Evolutionary conservation across 1,140 invertebrate genomes (phyloP).

Genomic region (Paracyclopina nana): DNA sequence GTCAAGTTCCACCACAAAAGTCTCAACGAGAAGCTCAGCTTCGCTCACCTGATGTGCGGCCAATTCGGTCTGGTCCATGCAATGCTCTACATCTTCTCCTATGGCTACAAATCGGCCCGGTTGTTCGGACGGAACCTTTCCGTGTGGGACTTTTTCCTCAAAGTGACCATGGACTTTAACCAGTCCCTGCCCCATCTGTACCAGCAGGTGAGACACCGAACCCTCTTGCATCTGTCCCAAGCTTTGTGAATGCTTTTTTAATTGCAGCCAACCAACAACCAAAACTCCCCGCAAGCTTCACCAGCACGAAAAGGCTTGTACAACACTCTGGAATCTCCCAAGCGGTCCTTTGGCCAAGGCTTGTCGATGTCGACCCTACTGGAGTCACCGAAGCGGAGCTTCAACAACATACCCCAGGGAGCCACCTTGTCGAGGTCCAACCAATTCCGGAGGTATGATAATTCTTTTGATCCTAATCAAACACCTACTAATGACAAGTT

Average conservation of each 20-base stretch:
- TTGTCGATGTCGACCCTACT: not conserved
- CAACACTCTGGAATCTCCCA: not conserved
- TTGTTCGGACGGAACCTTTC: conserved; percentile 86
- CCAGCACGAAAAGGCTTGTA: not conserved
- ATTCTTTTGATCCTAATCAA: too few relatives aligned
- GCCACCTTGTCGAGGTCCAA: conserved; percentile 1
- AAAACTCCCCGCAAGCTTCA: not conserved
- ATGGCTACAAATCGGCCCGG: conserved; percentile 59
- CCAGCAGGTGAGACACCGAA: not conserved
- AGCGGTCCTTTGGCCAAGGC: not conserved
- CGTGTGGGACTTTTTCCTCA: conserved; percentile 94
- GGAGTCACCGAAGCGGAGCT: conserved; percentile 4
- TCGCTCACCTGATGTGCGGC: conserved; percentile 80
- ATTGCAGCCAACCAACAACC: not conserved
- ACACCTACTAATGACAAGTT: too few relatives aligned
- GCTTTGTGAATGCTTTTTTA: not conserved
- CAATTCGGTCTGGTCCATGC: conserved; percentile 79
- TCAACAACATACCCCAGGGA: not conserved
- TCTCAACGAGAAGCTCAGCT: conserved; percentile 51
- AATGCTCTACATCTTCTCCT: conserved; percentile 79
- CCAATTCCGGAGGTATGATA: conserved; percentile 4
- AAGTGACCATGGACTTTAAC: conserved; percentile 23
- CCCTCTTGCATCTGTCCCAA: not conserved
- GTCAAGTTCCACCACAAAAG: conserved; percentile 84
- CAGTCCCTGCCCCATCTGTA: not conserved